phyloP scores from a whole-genome alignment of 2,113 vertebrate genomes.

The Mastomys natalensis region DNA sequence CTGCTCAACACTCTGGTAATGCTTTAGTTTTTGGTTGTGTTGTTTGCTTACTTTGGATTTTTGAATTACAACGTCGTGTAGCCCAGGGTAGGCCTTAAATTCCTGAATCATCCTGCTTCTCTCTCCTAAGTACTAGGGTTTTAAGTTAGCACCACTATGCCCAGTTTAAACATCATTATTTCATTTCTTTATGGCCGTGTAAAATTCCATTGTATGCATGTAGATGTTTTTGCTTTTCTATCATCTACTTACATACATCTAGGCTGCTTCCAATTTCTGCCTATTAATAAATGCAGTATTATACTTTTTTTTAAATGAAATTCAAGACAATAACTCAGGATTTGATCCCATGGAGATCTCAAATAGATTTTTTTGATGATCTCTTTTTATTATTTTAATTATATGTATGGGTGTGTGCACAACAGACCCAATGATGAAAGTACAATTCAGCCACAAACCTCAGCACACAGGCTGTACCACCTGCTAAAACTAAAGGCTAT shows the following conservation, averaged over 20 bases:
- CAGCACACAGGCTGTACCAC: too few species aligned
- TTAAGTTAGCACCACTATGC: not conserved
- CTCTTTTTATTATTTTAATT: not conserved
- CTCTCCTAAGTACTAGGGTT: not conserved
- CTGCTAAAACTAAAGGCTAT: too few species aligned
- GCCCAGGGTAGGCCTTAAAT: not conserved
- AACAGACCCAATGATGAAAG: too few species aligned
- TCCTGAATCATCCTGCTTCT: not conserved
- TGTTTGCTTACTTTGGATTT: not conserved
- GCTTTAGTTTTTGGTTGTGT: not conserved
- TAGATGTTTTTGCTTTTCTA: not conserved
- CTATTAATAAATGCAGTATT: not conserved
- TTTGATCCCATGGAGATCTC: not conserved
- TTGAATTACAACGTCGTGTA: not conserved
- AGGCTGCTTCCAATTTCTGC: not conserved
- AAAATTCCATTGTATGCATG: not conserved
- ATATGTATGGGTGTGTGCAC: not conserved
- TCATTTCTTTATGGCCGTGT: not conserved
- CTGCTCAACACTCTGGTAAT: not conserved
- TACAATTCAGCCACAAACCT: too few species aligned
- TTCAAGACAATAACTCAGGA: not conserved
- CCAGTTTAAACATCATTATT: not conserved
- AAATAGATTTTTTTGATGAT: not conserved
- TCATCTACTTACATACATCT: not conserved
- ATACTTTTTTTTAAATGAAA: not conserved